Percentiles rank a stretch among this genome's conserved stretches.
Evolutionary conservation across 2,113 vertebrate genomes (phyloP).

Genomic region (Tretioscincus oriximinensis): DNA sequence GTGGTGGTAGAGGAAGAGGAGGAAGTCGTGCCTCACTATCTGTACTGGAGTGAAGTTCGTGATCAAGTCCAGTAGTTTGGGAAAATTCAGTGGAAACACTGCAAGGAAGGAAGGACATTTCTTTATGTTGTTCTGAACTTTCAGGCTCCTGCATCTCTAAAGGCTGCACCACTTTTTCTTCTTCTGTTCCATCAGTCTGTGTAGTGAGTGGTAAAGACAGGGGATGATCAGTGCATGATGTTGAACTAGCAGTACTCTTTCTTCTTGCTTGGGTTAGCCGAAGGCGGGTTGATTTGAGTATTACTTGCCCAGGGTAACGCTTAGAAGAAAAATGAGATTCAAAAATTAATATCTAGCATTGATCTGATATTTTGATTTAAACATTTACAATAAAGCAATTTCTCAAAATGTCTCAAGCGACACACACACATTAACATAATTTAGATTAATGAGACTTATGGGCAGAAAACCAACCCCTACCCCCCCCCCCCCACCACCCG

Average conservation of each 20-base stretch:
- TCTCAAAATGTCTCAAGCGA: neutral
- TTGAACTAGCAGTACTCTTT: slow-evolving; percentile 63
- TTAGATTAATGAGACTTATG: neutral
- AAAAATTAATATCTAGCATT: neutral
- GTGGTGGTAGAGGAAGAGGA: slow-evolving; percentile 45
- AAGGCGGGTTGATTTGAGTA: slow-evolving; percentile 89
- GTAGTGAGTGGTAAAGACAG: slow-evolving; percentile 73
- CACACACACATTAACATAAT: neutral
- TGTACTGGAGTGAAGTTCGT: slow-evolving; percentile 60
- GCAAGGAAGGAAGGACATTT: slow-evolving; percentile 72
- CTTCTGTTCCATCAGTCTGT: slow-evolving; percentile 71
- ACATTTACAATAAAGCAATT: neutral
- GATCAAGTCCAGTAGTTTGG: slow-evolving; percentile 51
- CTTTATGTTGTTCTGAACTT: slow-evolving; percentile 68
- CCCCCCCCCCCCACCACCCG: too few species aligned
- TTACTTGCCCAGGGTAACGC: slow-evolving; percentile 94
- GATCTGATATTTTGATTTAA: neutral
- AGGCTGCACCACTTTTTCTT: slow-evolving; percentile 55
- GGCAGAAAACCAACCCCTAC: too few species aligned
- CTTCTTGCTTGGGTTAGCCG: slow-evolving; percentile 77
- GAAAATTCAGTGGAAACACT: slow-evolving; percentile 66
- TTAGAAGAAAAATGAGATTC: slow-evolving; percentile 55
- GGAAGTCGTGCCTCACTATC: slow-evolving; percentile 59
- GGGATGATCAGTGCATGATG: slow-evolving; percentile 57
- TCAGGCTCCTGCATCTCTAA: slow-evolving; percentile 57